Evolutionary conservation across 2,113 vertebrate genomes (phyloP).

Genomic region (Eira barbara): DNA sequence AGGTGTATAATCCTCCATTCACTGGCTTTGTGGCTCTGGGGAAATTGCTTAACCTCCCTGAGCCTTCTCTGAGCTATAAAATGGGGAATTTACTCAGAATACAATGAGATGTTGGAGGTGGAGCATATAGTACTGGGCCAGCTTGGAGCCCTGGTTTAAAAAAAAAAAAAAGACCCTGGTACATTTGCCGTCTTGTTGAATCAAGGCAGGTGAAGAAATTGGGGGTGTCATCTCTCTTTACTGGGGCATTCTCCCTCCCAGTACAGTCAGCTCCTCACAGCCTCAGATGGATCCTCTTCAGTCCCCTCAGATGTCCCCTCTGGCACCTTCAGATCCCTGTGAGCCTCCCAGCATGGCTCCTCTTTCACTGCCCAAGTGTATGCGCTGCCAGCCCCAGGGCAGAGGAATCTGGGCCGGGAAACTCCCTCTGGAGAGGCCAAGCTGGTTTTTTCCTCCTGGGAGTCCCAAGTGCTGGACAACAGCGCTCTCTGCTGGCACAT

Average conservation of each 20-base stretch:
- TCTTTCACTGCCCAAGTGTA: neutral
- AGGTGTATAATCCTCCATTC: neutral
- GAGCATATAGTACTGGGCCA: neutral
- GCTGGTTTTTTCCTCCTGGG: neutral
- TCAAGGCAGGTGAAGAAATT: neutral
- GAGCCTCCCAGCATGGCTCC: neutral
- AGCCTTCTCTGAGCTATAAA: neutral
- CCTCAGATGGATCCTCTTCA: neutral
- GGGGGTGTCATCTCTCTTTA: neutral
- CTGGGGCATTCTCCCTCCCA: neutral
- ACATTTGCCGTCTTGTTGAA: neutral
- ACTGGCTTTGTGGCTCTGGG: neutral
- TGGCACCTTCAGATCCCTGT: neutral
- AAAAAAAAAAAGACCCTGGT: neutral
- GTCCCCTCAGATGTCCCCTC: neutral
- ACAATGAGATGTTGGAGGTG: neutral
- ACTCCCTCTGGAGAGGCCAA: accelerated
- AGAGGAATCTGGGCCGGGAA: neutral
- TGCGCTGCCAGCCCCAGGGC: neutral
- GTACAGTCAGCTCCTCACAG: neutral
- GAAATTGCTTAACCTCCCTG: neutral
- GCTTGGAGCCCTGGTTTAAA: neutral
- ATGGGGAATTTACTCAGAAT: neutral
- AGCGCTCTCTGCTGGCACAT: constrained; percentile 27
- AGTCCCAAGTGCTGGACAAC: neutral